Conservation (phyloP, 2,888 invertebrate species). For the Watsonalla binaria region DNA sequence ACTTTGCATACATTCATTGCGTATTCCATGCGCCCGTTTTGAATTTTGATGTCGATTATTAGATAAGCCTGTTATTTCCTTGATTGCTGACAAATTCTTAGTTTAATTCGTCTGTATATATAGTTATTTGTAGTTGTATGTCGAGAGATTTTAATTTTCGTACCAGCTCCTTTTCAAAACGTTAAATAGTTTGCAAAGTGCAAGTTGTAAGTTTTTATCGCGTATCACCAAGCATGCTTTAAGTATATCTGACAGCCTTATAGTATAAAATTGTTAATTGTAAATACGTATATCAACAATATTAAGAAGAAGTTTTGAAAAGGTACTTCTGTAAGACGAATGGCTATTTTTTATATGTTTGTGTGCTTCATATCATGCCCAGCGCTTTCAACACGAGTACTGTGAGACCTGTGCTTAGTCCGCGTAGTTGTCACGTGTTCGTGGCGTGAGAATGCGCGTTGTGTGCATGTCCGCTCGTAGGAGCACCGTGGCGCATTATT, state of each 20-base stretch:
- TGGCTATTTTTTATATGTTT: not conserved
- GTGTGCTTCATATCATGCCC: not conserved
- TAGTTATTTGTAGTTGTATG: too few relatives aligned
- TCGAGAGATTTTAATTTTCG: too few relatives aligned
- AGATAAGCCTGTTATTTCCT: slow-evolving; percentile 6
- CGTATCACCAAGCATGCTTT: too few relatives aligned
- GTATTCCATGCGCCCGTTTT: slow-evolving; percentile 10
- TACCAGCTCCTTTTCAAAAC: too few relatives aligned
- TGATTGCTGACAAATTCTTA: not conserved
- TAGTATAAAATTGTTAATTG: not conserved
- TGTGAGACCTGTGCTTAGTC: slow-evolving; percentile 18
- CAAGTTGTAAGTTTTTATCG: too few relatives aligned
- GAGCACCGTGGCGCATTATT: slow-evolving; percentile 70
- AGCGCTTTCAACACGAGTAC: slow-evolving; percentile 18
- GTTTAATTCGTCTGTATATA: too few relatives aligned
- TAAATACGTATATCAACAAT: slow-evolving; percentile 1
- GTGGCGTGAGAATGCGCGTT: slow-evolving; percentile 36
- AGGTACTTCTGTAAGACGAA: not conserved
- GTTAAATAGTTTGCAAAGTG: too few relatives aligned
- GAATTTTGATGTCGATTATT: slow-evolving; percentile 17
- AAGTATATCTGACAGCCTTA: too few relatives aligned
- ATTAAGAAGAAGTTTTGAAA: not conserved
- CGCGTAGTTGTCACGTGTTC: slow-evolving; percentile 28
- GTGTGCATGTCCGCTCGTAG: slow-evolving; percentile 55
- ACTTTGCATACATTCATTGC: slow-evolving; percentile 21